Evolutionary conservation across 2,113 vertebrate genomes (phyloP).

Genomic region (Rhinolophus sinicus): DNA sequence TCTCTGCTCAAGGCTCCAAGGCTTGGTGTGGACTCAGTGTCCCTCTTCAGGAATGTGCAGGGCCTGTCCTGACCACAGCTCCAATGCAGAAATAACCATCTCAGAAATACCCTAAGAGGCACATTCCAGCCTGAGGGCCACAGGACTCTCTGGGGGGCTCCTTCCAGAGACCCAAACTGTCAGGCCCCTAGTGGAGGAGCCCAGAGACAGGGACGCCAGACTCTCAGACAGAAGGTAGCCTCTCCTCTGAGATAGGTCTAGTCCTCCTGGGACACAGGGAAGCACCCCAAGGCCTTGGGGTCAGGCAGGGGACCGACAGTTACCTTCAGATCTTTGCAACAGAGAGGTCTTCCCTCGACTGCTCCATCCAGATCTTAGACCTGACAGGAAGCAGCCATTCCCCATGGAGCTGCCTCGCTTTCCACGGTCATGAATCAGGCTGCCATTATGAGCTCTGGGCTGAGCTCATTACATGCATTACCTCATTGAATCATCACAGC

Average conservation of each 20-base stretch:
- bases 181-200: background rate
- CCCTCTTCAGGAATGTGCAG: constrained; percentile 38
- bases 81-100: constrained; percentile 43
- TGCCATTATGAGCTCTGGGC: background rate
- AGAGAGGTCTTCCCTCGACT: background rate
- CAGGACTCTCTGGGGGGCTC: background rate
- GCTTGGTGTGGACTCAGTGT: background rate
- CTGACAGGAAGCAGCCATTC: background rate
- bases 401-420: background rate
- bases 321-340: background rate
- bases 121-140: background rate
- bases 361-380: background rate
- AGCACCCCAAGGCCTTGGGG: background rate
- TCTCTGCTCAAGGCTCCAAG: background rate
- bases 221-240: background rate
- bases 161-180: background rate
- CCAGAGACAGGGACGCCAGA: rapidly evolving
- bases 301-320: background rate
- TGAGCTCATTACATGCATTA: background rate
- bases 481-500: background rate
- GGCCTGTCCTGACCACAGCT: constrained; percentile 3
- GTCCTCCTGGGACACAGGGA: background rate
- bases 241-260: background rate
- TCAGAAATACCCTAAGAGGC: constrained; percentile 24
- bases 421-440: background rate